Conservation (phyloP, 2,113 vertebrate species). For the Philantomba maxwellii region DNA sequence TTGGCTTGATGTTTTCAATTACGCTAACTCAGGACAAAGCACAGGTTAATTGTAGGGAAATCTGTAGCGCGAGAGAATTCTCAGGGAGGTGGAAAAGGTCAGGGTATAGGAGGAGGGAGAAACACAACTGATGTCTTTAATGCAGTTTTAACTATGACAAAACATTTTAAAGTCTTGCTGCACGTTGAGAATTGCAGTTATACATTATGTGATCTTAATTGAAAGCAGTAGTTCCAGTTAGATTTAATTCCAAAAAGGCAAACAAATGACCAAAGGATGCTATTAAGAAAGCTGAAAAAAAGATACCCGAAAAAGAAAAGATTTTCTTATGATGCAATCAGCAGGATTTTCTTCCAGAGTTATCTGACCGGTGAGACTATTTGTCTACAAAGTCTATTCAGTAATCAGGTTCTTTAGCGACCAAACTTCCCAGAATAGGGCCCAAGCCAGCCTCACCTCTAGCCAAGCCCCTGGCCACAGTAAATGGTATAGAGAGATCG, state of each 20-base stretch:
- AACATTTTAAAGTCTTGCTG: not conserved
- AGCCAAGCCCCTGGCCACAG: not conserved
- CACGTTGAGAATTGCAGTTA: not conserved
- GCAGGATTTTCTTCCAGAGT: not conserved
- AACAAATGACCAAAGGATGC: not conserved
- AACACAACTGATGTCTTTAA: not conserved
- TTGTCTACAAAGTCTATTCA: not conserved
- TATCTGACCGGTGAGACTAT: not conserved
- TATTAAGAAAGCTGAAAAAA: not conserved
- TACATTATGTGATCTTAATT: not conserved
- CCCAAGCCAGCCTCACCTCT: not conserved
- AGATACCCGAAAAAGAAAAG: not conserved
- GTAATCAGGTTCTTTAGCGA: not conserved
- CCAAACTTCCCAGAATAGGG: not conserved
- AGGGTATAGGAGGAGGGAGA: not conserved
- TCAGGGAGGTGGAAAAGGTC: not conserved
- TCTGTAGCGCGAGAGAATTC: not conserved
- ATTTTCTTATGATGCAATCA: not conserved
- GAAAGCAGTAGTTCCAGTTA: conserved; percentile 13
- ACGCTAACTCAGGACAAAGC: conserved; percentile 6
- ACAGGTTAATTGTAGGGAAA: not conserved
- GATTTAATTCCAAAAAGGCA: not conserved
- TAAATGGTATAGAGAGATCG: not conserved
- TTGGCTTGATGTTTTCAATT: conserved; percentile 30
- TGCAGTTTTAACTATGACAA: not conserved